A percentile compares a stretch with the other conserved stretches of the same genome.
Evolutionary conservation across 2,888 invertebrate species (phyloP).

Genomic region (Thymelicus lineola): DNA sequence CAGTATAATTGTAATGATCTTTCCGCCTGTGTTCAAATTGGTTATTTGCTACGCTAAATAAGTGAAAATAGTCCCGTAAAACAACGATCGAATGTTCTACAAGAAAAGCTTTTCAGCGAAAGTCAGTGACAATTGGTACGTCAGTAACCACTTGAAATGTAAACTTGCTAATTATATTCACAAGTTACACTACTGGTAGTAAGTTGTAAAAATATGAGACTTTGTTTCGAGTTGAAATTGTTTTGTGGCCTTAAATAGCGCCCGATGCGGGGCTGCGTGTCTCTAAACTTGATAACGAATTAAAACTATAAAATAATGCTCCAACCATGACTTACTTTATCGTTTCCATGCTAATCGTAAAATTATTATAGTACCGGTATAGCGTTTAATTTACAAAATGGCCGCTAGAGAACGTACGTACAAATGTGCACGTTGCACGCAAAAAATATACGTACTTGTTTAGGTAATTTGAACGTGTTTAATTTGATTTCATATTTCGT

Average conservation of each 20-base stretch:
- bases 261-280: constrained; percentile 68
- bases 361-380: background rate
- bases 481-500: too few species aligned
- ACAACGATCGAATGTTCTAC: constrained; percentile 5
- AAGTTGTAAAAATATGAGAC: constrained; percentile 60
- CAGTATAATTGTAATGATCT: constrained; percentile 2
- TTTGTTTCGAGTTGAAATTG: constrained; percentile 75
- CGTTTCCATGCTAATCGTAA: background rate
- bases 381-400: too few species aligned
- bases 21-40: constrained; percentile 38
- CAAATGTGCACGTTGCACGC: too few species aligned
- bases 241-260: constrained; percentile 83
- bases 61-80: constrained; percentile 20
- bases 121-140: constrained; percentile 65
- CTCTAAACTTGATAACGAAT: constrained; percentile 51
- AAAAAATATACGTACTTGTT: too few species aligned
- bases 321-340: constrained; percentile 31
- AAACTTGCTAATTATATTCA: constrained; percentile 44
- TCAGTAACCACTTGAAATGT: constrained; percentile 51
- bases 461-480: too few species aligned
- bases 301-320: constrained; percentile 33
- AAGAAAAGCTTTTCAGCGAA: constrained; percentile 19
- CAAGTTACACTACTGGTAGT: constrained; percentile 56
- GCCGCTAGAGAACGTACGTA: too few species aligned
- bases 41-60: background rate